These are phyloP conservation scores for Nemapogon koenigi DNA, from an alignment of 2,888 invertebrate species.

Conservation along the genomic window DNA sequence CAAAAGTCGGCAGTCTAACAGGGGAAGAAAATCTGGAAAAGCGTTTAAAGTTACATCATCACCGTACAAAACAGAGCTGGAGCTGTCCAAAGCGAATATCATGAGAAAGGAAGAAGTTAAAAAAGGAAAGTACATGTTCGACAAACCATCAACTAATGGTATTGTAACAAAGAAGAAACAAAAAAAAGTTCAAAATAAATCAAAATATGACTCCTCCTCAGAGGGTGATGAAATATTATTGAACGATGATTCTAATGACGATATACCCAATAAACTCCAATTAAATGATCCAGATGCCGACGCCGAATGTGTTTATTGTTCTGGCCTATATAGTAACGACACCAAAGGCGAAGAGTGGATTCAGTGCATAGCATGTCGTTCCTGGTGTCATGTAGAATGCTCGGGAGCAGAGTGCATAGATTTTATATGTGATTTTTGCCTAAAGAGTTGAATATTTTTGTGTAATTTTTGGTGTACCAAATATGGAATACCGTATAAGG, in stretches of 20 bases:
- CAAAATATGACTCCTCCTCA: neutral
- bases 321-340: neutral
- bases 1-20: too few relatives aligned
- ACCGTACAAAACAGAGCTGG: too few relatives aligned
- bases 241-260: neutral
- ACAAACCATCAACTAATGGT: too few relatives aligned
- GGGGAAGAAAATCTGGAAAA: too few relatives aligned
- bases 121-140: too few relatives aligned
- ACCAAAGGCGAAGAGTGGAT: neutral
- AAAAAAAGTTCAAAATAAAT: neutral
- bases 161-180: too few relatives aligned
- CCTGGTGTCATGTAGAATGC: neutral
- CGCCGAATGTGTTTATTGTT: neutral
- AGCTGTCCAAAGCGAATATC: too few relatives aligned
- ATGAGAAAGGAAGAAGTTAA: too few relatives aligned
- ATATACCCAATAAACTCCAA: neutral
- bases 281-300: neutral
- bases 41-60: too few relatives aligned
- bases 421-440: neutral
- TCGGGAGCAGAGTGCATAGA: neutral
- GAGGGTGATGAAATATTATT: neutral
- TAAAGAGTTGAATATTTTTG: neutral
- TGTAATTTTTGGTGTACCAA: too few relatives aligned
- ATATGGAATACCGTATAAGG: too few relatives aligned
- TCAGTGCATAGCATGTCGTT: neutral